Conservation (phyloP, 2,797 vertebrate species). For the Pseudochirops cupreus region DNA sequence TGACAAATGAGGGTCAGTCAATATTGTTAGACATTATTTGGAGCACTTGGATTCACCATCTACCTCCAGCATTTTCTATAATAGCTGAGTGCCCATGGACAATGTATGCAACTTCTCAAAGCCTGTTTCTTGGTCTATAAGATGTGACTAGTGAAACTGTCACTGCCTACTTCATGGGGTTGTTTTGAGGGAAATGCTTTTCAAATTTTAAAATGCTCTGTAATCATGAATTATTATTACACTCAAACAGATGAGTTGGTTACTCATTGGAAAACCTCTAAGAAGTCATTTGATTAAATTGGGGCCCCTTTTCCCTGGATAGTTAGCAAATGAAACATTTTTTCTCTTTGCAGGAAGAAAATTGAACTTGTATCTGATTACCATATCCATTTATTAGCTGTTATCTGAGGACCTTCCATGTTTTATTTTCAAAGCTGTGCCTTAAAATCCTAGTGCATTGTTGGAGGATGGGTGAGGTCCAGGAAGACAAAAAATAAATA, state of each 20-base stretch:
- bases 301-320: slow-evolving; percentile 38
- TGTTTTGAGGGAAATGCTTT: not conserved
- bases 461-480: slow-evolving; percentile 64
- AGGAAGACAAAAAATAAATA: slow-evolving; percentile 60
- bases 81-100: not conserved
- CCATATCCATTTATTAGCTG: slow-evolving; percentile 77
- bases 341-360: slow-evolving; percentile 79
- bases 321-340: slow-evolving; percentile 70
- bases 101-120: not conserved
- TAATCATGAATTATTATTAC: not conserved
- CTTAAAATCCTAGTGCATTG: slow-evolving; percentile 64
- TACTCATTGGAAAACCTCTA: slow-evolving; percentile 40
- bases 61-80: not conserved
- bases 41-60: not conserved
- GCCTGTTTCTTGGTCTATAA: not conserved
- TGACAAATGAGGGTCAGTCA: slow-evolving; percentile 40
- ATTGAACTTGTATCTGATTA: slow-evolving; percentile 72
- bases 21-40: not conserved
- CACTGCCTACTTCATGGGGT: not conserved
- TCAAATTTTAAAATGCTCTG: not conserved
- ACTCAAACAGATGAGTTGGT: slow-evolving; percentile 27
- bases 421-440: slow-evolving; percentile 64
- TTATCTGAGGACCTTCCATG: slow-evolving; percentile 74
- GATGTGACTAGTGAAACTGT: not conserved
- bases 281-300: slow-evolving; percentile 57